A percentile compares a stretch with the other conserved stretches of the same genome.
Evolutionary conservation across 2,797 vertebrate genomes (phyloP).

Genomic region (Alauda arvensis): DNA sequence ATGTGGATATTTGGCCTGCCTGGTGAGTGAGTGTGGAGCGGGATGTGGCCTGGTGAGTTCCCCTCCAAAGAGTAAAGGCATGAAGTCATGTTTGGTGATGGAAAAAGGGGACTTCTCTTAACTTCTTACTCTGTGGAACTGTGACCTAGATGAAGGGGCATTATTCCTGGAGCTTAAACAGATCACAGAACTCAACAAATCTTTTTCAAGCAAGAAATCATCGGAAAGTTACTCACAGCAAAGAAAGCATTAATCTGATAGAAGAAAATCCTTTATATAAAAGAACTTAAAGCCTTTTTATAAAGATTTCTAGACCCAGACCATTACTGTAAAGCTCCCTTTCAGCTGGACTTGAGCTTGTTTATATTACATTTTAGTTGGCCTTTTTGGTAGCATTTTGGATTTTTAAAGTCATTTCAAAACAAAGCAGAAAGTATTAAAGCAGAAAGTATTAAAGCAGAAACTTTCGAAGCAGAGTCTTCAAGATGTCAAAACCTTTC

Average conservation of each 20-base stretch:
- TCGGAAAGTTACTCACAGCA: constrained; percentile 16
- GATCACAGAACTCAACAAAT: not conserved
- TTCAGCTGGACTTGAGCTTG: constrained; percentile 20
- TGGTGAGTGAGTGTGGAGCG: not conserved
- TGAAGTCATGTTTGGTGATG: not conserved
- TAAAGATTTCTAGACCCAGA: not conserved
- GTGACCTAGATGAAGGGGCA: not conserved
- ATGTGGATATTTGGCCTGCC: not conserved
- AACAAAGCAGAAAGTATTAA: not conserved
- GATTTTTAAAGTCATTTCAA: not conserved
- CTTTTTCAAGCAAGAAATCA: constrained; percentile 18
- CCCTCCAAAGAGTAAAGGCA: not conserved
- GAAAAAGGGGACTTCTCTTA: not conserved
- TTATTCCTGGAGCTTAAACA: constrained; percentile 4
- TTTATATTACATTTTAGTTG: constrained; percentile 12
- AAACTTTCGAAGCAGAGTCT: not conserved
- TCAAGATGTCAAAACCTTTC: constrained; percentile 4
- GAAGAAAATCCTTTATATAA: constrained; percentile 26
- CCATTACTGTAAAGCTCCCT: constrained; percentile 21
- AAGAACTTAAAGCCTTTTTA: constrained; percentile 2
- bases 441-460: not conserved
- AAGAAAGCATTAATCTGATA: constrained; percentile 7
- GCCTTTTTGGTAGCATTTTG: not conserved
- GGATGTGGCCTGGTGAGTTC: not conserved
- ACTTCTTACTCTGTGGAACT: not conserved